These are phyloP conservation scores for Sarcophaga variegata DNA, from an alignment of 2,888 invertebrate species.

Conservation along the genomic window DNA sequence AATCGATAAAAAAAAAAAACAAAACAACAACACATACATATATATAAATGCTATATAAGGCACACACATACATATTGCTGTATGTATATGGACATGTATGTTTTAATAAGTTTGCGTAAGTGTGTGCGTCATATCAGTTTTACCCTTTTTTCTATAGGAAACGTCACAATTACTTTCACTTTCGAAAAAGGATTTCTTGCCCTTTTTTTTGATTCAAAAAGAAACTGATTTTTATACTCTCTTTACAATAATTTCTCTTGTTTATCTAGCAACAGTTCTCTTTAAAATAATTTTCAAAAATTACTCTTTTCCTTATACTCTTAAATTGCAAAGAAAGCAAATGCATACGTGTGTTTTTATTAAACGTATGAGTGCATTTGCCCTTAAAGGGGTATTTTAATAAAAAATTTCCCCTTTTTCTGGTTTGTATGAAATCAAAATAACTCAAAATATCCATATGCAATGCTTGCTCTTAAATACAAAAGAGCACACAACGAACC, in stretches of 20 bases:
- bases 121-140: conserved; percentile 26
- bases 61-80: not conserved
- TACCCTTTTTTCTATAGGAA: conserved; percentile 65
- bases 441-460: conserved; percentile 63
- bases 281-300: not conserved
- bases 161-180: conserved; percentile 66
- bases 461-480: conserved; percentile 53
- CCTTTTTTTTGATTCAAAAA: not conserved
- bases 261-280: not conserved
- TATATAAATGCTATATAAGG: no score
- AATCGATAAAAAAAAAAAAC: not conserved
- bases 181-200: conserved; percentile 40
- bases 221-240: not conserved
- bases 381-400: conserved; percentile 41
- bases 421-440: conserved; percentile 27
- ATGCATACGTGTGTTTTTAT: conserved; percentile 50
- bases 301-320: not conserved
- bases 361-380: conserved; percentile 17
- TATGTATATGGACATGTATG: not conserved
- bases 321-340: conserved; percentile 28
- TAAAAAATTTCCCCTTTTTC: conserved; percentile 51
- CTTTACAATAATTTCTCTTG: not conserved
- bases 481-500: no score
- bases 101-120: not conserved
- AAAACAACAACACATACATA: not conserved